Conservation (phyloP, 1,140 invertebrate genomes). For the Leptonema lineaticorne region DNA sequence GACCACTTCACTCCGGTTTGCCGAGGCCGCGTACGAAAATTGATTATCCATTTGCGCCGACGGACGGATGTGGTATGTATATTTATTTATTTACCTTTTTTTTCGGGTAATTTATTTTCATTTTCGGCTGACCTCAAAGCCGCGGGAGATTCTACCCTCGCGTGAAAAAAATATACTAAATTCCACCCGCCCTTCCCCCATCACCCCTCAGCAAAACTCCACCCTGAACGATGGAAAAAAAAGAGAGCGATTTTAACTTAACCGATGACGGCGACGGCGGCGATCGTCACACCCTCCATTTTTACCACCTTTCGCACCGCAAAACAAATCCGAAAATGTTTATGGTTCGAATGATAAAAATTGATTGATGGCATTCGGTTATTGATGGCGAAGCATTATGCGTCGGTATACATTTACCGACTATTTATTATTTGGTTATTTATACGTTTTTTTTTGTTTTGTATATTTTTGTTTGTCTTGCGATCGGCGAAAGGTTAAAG, state of each 20-base stretch:
- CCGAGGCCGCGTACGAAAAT: constrained; percentile 12
- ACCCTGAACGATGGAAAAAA: background rate
- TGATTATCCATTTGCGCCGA: constrained; percentile 23
- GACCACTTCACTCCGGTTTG: background rate
- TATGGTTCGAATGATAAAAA: constrained; percentile 38
- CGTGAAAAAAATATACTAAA: no score
- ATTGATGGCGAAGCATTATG: constrained; percentile 38
- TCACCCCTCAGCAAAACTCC: background rate
- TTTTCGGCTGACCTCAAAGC: constrained; percentile 34
- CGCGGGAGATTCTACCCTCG: background rate
- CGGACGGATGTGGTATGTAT: constrained; percentile 17
- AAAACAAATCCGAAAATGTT: constrained; percentile 29
- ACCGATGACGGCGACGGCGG: no score
- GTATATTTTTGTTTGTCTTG: constrained; percentile 28
- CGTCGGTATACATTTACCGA: no score
- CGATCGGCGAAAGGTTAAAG: background rate
- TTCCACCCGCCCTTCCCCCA: no score
- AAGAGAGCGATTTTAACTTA: background rate
- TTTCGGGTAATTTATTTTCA: constrained; percentile 35
- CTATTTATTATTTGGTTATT: no score
- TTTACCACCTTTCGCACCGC: background rate
- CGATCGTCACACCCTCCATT: background rate
- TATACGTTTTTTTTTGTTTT: no score
- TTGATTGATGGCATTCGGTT: constrained; percentile 38
- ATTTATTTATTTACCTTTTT: constrained; percentile 23